These are phyloP conservation scores for Stichopus chloronotus DNA, from an alignment of 35 echinoderm and acorn worm genomes.

Conservation along the genomic window DNA sequence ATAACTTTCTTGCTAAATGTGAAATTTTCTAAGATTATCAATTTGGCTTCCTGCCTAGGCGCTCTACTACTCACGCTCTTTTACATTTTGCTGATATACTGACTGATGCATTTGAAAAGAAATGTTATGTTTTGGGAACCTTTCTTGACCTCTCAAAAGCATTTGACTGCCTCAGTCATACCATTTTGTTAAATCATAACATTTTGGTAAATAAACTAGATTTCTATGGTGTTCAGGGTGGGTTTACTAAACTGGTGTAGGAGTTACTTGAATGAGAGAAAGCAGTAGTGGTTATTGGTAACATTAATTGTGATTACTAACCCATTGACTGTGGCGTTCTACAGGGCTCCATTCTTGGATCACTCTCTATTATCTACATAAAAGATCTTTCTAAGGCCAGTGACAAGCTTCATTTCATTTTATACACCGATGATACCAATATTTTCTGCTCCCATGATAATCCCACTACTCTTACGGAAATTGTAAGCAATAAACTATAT, in stretches of 20 bases:
- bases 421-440: not conserved
- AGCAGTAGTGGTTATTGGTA: not conserved
- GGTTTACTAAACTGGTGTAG: not conserved
- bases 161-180: not conserved
- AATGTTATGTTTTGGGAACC: too few species aligned
- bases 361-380: not conserved
- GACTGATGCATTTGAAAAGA: too few species aligned
- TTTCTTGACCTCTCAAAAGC: too few species aligned
- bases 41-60: too few species aligned
- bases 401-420: not conserved
- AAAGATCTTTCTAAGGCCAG: not conserved
- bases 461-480: not conserved
- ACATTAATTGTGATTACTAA: not conserved
- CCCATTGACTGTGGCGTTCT: not conserved
- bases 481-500: not conserved
- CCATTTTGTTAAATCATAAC: not conserved
- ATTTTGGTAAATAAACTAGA: not conserved
- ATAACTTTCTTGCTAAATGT: too few species aligned
- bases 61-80: too few species aligned
- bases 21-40: too few species aligned
- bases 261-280: not conserved
- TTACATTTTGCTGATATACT: too few species aligned
- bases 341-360: too few species aligned
- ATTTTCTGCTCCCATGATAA: conserved; percentile 10
- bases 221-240: not conserved